Evolutionary conservation across 2,113 vertebrate genomes (phyloP), one percentile per base, ranked within the genome.

Genomic region (Panurus biarmicus): DNA sequence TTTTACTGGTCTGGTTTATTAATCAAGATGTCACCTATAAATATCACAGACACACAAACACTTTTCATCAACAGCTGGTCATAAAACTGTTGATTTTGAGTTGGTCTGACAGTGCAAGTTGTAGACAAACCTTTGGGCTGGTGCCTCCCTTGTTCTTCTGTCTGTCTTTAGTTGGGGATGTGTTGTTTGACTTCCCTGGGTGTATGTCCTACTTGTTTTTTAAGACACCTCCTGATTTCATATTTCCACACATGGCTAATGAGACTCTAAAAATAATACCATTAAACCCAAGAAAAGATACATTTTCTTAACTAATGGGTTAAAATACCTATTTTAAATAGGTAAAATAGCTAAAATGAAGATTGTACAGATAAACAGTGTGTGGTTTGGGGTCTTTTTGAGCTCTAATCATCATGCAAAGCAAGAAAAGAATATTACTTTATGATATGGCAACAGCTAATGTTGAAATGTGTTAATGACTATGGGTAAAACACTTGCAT

Each of bases 391-490:
- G 28, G 2, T 20, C n/a, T 81, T 81, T 90, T 78, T 45, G 50
- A 58, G 42, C 50, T 81, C 56, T 92, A 90, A 88, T 71, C 38
- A 85, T 45, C 42, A 48, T 38, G 51, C 76, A 90, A 79, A 80
- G 81, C 50, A 82, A 83, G 88, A 67, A 87, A 82, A 48, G 79
- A 64, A 50, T 74, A 62, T 85, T 85, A 93, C 67, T 94, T 87
- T 77, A n/a, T 95, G 48, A 22, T 38, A 69, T 18, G n/a, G 74
- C 83, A 87, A 76, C 82, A 96, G 75, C 48, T 87, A 85, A 93
- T 81, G 75, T 50, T 78, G 90, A 96, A 93, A 95, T 35, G 35
- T 83, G 25, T 95, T 96, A 67, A 77, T 71, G 28, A n/a, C 31
- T 73, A 9, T 42, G 85, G 58, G 53, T 84, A 86, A 87, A 87